A percentile compares a stretch with the other conserved stretches of the same genome.
Evolutionary conservation across 2,797 vertebrate species (phyloP).

Genomic region (Distichodus sexfasciatus): DNA sequence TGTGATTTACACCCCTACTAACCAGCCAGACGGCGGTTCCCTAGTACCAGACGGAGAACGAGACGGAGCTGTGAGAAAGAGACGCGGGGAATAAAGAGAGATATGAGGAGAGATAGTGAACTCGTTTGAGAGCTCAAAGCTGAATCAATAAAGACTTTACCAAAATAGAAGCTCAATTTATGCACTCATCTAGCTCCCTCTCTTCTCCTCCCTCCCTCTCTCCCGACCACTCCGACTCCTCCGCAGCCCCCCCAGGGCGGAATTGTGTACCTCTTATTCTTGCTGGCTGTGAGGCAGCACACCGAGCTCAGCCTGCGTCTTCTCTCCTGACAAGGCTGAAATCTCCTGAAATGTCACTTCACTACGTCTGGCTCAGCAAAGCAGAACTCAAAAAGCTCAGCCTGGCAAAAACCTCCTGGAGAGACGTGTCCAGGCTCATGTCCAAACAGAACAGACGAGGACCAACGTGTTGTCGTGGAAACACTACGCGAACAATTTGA

Average conservation of each 20-base stretch:
- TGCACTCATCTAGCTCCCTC: slow-evolving; percentile 3
- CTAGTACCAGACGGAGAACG: slow-evolving; percentile 8
- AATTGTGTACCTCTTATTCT: neutral
- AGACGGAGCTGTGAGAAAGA: too few species aligned
- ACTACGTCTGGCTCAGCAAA: neutral
- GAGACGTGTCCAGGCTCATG: too few species aligned
- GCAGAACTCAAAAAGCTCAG: neutral
- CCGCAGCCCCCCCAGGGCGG: neutral
- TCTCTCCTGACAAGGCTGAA: slow-evolving; percentile 15
- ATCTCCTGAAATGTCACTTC: slow-evolving; percentile 20
- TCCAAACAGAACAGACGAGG: too few species aligned
- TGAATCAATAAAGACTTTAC: slow-evolving; percentile 40
- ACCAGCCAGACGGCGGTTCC: neutral
- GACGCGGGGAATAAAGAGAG: slow-evolving; percentile 16
- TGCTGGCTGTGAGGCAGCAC: neutral
- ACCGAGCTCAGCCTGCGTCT: neutral
- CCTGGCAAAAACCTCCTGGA: neutral
- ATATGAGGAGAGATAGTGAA: slow-evolving; percentile 12
- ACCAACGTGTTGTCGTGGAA: too few species aligned
- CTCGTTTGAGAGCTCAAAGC: slow-evolving; percentile 41
- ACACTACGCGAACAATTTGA: too few species aligned
- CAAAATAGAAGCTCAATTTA: slow-evolving; percentile 36
- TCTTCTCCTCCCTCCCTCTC: neutral
- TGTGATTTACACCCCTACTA: too few species aligned
- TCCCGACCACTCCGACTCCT: neutral